Evolutionary conservation across 2,888 invertebrate species (phyloP).

Genomic region (Laspeyria flexula): DNA sequence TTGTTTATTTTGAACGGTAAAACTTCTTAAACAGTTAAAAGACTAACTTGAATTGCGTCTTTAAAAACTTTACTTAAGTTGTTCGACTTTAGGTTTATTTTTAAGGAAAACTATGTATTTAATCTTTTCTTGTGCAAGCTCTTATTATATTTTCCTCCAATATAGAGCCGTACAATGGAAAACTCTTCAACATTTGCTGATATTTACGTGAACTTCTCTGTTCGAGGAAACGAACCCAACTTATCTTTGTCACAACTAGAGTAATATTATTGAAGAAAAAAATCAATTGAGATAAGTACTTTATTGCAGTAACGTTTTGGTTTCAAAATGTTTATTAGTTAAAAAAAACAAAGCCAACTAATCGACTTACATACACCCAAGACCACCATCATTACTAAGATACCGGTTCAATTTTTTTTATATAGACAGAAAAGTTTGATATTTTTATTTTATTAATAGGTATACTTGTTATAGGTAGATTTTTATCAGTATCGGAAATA

Average conservation of each 20-base stretch:
- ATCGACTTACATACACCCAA: no score
- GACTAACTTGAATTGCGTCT: constrained; percentile 43
- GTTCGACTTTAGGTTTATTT: constrained; percentile 25
- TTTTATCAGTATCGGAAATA: no score
- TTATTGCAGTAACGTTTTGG: no score
- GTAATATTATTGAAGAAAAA: background rate
- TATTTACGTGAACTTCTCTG: constrained; percentile 11
- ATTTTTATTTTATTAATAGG: no score
- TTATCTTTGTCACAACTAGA: background rate
- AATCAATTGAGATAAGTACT: no score
- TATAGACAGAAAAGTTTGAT: no score
- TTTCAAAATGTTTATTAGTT: no score
- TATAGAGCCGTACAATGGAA: constrained; percentile 3
- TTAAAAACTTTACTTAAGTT: constrained; percentile 35
- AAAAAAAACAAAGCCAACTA: no score
- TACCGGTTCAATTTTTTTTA: no score
- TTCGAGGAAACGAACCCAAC: constrained; percentile 20
- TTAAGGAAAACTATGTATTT: constrained; percentile 22
- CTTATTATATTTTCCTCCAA: constrained; percentile 17
- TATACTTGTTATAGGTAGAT: no score
- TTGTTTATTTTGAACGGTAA: constrained; percentile 36
- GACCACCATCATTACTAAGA: no score
- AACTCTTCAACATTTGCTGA: constrained; percentile 12
- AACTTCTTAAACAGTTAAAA: constrained; percentile 41
- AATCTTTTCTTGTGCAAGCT: constrained; percentile 9